Base-by-base conservation (phyloP, 2,113 vertebrate genomes). In the Vidua macroura region DNA sequence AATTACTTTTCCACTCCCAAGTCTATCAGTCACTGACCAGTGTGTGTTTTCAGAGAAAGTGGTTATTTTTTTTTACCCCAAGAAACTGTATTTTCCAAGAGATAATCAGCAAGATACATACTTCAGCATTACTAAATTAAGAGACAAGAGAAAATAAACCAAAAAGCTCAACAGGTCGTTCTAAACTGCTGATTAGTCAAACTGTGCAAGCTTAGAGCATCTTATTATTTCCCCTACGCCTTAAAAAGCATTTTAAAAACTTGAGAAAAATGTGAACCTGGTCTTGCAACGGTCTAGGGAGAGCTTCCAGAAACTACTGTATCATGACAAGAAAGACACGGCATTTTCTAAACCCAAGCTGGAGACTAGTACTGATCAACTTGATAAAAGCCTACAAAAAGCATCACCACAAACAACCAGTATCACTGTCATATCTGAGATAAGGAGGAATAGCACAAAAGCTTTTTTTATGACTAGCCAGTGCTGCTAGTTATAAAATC, bases 191-290 rank as follows among this genome's bases (percentile, higher is more conserved):
- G 37, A 73, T 48, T 52, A 79, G 15, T 14, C 30, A 51, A 88
- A 59, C 4, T 4, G 1, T 43, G 62, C 13, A 48, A 6, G 15
- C 15, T 89, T 55, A 73, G 21, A 75, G 15, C 23, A 85, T 46
- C 28, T 79, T 58, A 31, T 11, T 68, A 37, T 41, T 30, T 12
- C 5, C 1, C 2, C 21, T 4, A 15, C 4, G 2, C 2, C 6
- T 46, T 43, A 55, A 80, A 90, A 78, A 17, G 3, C 31, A 69
- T 82, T 86, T 83, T 16, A 17, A 92, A 77, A 30, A 58, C 46
- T 12, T 18, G 15, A 83, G 27, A 5, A 78, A 88, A 88, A 58
- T 1, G 15, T 58, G n/a, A 93, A 51, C 59, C 24, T 62, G 15
- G 13, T 86, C 30, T 79, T 72, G 43, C 25, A 68, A 44, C 1